Evolutionary conservation across 92 coral and sea anemone genomes (phyloP).

Genomic region (Hydrozoanthus gracilis): DNA sequence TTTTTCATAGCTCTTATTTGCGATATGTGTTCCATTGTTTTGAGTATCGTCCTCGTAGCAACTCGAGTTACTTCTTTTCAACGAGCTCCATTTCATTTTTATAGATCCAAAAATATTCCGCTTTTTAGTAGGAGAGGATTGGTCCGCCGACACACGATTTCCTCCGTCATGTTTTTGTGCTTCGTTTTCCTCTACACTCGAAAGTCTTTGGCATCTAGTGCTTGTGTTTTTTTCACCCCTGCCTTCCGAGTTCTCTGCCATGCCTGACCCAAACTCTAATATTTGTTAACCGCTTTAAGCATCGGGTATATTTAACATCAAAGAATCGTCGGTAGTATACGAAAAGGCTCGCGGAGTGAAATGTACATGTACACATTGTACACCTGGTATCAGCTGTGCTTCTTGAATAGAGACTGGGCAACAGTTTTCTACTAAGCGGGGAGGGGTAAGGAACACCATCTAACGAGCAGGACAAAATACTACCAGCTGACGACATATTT

Average conservation of each 20-base stretch:
- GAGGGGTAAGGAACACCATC: no score
- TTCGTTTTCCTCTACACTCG: not conserved
- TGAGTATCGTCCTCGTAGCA: not conserved
- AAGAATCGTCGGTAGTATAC: no score
- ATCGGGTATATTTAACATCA: not conserved
- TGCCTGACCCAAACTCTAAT: not conserved
- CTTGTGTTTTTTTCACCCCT: not conserved
- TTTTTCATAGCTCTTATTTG: not conserved
- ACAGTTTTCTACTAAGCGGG: no score
- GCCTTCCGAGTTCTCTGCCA: not conserved
- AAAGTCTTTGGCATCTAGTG: not conserved
- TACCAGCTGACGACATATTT: no score
- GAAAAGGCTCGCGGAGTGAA: no score
- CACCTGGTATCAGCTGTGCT: no score
- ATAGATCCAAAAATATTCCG: not conserved
- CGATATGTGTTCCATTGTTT: not conserved
- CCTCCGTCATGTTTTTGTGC: not conserved
- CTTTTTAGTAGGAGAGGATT: not conserved
- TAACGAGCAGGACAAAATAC: no score
- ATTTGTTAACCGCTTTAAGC: not conserved
- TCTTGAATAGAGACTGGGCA: no score
- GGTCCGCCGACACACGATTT: not conserved
- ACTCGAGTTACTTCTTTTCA: not conserved
- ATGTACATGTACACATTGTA: no score
- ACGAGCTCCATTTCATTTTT: conserved; percentile 13